Evolutionary conservation across 2,888 invertebrate genomes (phyloP).

Genomic region (Branchipolynoe longqiensis): DNA sequence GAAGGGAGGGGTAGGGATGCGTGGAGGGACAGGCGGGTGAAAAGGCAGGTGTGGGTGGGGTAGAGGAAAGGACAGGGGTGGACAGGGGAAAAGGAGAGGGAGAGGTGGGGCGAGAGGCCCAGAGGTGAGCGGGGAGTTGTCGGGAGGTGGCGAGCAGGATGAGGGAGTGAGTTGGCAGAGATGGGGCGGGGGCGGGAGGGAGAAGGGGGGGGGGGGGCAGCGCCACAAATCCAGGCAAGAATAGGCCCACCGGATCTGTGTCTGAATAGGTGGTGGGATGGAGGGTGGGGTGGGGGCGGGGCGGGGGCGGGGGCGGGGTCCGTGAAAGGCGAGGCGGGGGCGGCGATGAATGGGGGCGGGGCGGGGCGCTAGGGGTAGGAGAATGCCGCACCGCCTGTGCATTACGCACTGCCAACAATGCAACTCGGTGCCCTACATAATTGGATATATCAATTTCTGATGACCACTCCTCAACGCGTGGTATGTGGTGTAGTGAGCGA

Average conservation of each 20-base stretch:
- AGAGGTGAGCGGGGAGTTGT: conserved; percentile 1
- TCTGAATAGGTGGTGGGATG: neutral
- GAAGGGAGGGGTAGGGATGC: too few species aligned
- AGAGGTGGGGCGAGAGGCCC: neutral
- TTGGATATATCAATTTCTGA: conserved; percentile 56
- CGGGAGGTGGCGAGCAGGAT: neutral
- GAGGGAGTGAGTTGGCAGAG: too few species aligned
- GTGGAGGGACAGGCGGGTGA: neutral
- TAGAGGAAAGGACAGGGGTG: too few species aligned
- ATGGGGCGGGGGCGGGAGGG: too few species aligned
- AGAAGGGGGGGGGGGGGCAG: too few species aligned
- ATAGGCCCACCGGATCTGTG: conserved; percentile 14
- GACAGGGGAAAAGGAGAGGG: too few species aligned
- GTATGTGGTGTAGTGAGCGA: too few species aligned
- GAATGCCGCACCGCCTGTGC: conserved; percentile 2
- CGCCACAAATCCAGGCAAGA: too few species aligned
- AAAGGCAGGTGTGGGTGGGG: too few species aligned
- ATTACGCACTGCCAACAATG: neutral
- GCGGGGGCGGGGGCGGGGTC: too few species aligned
- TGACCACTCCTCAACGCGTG: conserved; percentile 31
- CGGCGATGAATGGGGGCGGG: neutral
- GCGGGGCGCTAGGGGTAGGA: conserved; percentile 12
- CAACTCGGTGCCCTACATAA: conserved; percentile 1
- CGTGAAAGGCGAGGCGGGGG: neutral
- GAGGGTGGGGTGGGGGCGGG: neutral